Evolutionary conservation across 2,888 invertebrate genomes (phyloP).

Genomic region (Seira musarum): DNA sequence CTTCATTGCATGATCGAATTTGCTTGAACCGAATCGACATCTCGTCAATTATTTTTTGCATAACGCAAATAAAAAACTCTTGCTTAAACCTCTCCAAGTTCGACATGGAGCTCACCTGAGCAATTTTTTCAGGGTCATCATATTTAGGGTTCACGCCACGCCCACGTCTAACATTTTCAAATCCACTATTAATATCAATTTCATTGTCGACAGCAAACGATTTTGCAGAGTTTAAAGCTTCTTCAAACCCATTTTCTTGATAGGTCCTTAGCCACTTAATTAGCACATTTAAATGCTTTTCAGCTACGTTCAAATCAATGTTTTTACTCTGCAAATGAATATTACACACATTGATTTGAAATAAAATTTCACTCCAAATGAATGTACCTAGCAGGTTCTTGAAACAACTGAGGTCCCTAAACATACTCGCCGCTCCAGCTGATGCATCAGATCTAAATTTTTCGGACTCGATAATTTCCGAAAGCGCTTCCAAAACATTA

Average conservation of each 20-base stretch:
- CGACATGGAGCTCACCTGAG: background rate
- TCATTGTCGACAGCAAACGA: background rate
- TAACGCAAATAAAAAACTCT: constrained; percentile 20
- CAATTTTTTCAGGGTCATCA: background rate
- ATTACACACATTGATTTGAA: constrained; percentile 9
- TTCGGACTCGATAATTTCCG: background rate
- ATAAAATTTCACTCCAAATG: constrained; percentile 13
- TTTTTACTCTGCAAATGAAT: background rate
- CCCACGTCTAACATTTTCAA: background rate
- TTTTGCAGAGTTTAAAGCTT: background rate
- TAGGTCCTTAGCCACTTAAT: constrained; percentile 4
- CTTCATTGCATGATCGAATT: background rate
- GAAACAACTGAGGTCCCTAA: background rate
- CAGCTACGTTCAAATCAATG: background rate
- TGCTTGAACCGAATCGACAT: constrained; percentile 8
- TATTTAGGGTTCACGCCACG: constrained; percentile 10
- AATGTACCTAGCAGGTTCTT: no score
- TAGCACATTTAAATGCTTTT: background rate
- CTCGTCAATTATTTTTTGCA: background rate
- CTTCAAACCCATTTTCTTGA: background rate
- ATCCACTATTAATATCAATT: constrained; percentile 22
- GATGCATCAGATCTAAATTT: background rate
- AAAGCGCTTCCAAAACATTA: constrained; percentile 4
- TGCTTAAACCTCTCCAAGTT: constrained; percentile 16
- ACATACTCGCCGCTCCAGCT: background rate